Evolutionary conservation across 2,797 vertebrate species (phyloP).

Genomic region (Bradypodion ventrale): DNA sequence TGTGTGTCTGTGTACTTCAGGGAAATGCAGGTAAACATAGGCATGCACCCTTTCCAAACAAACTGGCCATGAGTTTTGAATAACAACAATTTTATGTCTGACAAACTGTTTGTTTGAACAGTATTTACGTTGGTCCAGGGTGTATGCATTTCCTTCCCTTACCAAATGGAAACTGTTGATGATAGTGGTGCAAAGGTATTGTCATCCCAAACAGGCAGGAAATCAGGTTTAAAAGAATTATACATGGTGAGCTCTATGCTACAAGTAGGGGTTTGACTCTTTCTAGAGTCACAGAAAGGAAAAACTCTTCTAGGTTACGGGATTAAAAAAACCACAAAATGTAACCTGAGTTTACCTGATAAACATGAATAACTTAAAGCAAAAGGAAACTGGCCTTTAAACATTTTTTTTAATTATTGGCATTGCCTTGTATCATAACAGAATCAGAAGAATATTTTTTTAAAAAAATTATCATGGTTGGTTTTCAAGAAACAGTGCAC

Average conservation of each 20-base stretch:
- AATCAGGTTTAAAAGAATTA: slow-evolving; percentile 43
- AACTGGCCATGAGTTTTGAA: slow-evolving; percentile 53
- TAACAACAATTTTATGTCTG: slow-evolving; percentile 34
- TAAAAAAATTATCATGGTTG: slow-evolving; percentile 53
- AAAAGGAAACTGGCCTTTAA: slow-evolving; percentile 29
- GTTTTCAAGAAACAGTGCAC: slow-evolving; percentile 49
- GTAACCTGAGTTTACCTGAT: slow-evolving; percentile 27
- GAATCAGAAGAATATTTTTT: slow-evolving; percentile 5
- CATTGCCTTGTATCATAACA: slow-evolving; percentile 35
- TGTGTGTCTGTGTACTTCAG: slow-evolving; percentile 57
- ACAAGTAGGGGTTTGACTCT: slow-evolving; percentile 43
- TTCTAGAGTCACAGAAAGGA: slow-evolving; percentile 36
- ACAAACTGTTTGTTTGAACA: slow-evolving; percentile 41
- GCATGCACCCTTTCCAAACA: slow-evolving; percentile 54
- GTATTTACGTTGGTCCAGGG: slow-evolving; percentile 13
- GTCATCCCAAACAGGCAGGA: slow-evolving; percentile 51
- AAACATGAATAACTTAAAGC: slow-evolving; percentile 40
- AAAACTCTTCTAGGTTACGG: slow-evolving; percentile 19
- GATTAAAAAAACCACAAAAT: slow-evolving; percentile 30
- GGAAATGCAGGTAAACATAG: slow-evolving; percentile 61
- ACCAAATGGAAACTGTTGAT: slow-evolving; percentile 45
- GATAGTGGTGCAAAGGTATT: slow-evolving; percentile 28
- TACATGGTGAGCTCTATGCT: slow-evolving; percentile 41
- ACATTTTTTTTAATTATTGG: slow-evolving; percentile 21
- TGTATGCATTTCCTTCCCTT: slow-evolving; percentile 64